phyloP scores from a whole-genome alignment of 1,140 invertebrate genomes.

The Ceratina australensis region DNA sequence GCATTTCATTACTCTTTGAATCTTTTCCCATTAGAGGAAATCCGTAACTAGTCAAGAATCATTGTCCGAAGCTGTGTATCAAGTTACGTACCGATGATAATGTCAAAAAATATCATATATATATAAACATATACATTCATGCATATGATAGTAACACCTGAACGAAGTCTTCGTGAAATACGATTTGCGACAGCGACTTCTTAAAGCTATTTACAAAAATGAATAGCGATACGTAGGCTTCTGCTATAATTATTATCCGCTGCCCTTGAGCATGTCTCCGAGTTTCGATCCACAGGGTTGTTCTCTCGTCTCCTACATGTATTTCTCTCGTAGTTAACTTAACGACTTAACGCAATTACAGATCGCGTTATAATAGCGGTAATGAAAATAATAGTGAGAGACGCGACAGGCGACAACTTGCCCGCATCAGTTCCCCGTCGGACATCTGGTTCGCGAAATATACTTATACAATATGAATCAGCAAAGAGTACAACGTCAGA shows the following conservation, averaged over 20 bases:
- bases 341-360: conserved; percentile 12
- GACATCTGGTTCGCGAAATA: neutral
- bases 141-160: conserved; percentile 13
- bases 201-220: conserved; percentile 74
- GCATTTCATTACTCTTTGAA: no score
- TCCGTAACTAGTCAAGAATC: no score
- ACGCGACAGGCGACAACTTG: no score
- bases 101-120: conserved; percentile 33
- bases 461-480: neutral
- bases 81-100: conserved; percentile 33
- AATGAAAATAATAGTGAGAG: conserved; percentile 3
- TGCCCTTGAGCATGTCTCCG: conserved; percentile 35
- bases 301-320: neutral
- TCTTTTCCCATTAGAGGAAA: no score
- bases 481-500: conserved; percentile 39
- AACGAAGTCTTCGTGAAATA: conserved; percentile 40
- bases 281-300: conserved; percentile 31
- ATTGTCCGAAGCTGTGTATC: no score
- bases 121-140: conserved; percentile 8
- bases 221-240: conserved; percentile 47
- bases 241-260: conserved; percentile 26
- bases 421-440: neutral
- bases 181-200: conserved; percentile 49
- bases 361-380: neutral
- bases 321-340: neutral